phyloP scores from a whole-genome alignment of 1,140 invertebrate species.

The Trialeurodes vaporariorum region DNA sequence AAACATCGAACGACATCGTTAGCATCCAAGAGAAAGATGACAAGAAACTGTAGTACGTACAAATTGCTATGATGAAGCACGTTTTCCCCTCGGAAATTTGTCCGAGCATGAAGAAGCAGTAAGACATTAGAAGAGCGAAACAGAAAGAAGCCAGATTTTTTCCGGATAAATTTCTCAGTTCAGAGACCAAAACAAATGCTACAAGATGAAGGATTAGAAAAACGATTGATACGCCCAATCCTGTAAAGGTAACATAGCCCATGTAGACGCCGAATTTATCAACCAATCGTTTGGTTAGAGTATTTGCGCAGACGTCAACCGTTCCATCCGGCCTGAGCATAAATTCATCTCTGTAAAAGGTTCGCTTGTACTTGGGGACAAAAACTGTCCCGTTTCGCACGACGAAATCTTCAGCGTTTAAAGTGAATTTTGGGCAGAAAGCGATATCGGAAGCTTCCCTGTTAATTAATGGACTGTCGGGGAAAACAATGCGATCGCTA shows the following conservation, averaged over 20 bases:
- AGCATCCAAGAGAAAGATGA: conserved; percentile 48
- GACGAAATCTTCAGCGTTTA: conserved; percentile 35
- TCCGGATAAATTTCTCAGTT: conserved; percentile 40
- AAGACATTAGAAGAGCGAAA: conserved; percentile 37
- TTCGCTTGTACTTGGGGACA: conserved; percentile 32
- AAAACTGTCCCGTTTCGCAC: conserved; percentile 32
- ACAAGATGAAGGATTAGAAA: conserved; percentile 39
- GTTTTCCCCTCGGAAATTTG: conserved; percentile 23
- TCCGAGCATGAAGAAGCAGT: conserved; percentile 37
- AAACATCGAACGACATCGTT: conserved; percentile 46
- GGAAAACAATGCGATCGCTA: neutral
- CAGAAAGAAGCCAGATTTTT: conserved; percentile 41
- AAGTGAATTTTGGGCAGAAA: conserved; percentile 34
- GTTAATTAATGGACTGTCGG: neutral
- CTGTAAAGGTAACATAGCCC: conserved; percentile 37
- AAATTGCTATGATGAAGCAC: conserved; percentile 35
- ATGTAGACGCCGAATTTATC: conserved; percentile 36
- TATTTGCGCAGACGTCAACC: conserved; percentile 16
- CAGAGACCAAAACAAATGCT: conserved; percentile 36
- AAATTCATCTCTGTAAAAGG: conserved; percentile 24
- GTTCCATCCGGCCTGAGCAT: conserved; percentile 18
- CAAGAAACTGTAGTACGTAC: conserved; percentile 41
- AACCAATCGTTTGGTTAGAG: neutral
- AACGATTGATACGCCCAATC: conserved; percentile 38
- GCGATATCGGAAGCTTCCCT: neutral